Evolutionary conservation across 2,888 invertebrate genomes (phyloP).

Genomic region (Melipona bicolor): DNA sequence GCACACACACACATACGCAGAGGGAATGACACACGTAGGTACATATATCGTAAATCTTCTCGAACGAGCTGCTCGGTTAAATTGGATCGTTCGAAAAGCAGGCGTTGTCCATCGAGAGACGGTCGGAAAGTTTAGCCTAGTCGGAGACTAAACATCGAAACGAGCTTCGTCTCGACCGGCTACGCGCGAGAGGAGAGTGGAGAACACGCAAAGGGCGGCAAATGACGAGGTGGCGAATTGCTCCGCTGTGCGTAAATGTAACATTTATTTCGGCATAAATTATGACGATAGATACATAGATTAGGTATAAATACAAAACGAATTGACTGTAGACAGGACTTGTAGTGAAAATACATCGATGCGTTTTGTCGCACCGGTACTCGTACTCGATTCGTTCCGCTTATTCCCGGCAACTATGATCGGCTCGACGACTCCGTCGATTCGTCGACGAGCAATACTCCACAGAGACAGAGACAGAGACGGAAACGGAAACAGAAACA

Average conservation of each 20-base stretch:
- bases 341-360: constrained; percentile 84
- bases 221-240: not conserved
- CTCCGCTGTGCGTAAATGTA: constrained; percentile 81
- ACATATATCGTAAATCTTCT: not conserved
- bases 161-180: not conserved
- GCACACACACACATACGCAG: too few species aligned
- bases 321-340: constrained; percentile 84
- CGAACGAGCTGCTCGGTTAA: not conserved
- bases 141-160: not conserved
- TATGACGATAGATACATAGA: constrained; percentile 83
- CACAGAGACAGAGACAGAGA: not conserved
- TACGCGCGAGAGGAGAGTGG: not conserved
- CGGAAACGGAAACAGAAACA: too few species aligned
- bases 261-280: constrained; percentile 84
- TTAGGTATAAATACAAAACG: constrained; percentile 83
- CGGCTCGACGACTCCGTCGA: constrained; percentile 15
- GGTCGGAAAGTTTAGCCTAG: not conserved
- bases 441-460: constrained; percentile 4
- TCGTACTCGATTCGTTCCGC: constrained; percentile 68
- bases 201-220: too few species aligned
- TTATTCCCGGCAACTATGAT: constrained; percentile 42
- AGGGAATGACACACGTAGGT: too few species aligned
- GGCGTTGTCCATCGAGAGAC: too few species aligned
- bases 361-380: constrained; percentile 67
- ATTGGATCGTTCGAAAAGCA: not conserved